A percentile compares a stretch with the other conserved stretches of the same genome.
phyloP scores from a whole-genome alignment of 2,797 vertebrate genomes.

The Pipistrellus pipistrellus region DNA sequence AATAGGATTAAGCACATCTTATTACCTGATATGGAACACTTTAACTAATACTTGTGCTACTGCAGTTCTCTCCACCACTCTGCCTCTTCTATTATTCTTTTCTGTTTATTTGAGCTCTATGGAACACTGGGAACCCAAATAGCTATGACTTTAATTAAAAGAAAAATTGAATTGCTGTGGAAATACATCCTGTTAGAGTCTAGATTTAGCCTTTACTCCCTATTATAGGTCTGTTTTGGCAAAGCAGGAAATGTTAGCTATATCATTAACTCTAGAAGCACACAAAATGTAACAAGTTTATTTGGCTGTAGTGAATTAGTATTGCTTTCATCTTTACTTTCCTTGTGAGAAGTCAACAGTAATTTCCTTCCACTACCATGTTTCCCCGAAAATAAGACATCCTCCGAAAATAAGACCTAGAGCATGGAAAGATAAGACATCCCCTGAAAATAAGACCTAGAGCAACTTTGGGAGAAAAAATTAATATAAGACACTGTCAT shows the following conservation, averaged over 20 bases:
- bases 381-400: too few relatives aligned
- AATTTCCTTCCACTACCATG: neutral
- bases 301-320: neutral
- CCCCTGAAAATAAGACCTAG: too few relatives aligned
- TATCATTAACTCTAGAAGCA: neutral
- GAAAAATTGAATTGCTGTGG: neutral
- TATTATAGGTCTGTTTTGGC: neutral
- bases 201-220: neutral
- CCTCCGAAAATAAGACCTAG: too few relatives aligned
- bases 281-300: neutral
- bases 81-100: neutral
- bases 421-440: too few relatives aligned
- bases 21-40: slow-evolving; percentile 8
- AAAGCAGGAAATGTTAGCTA: neutral
- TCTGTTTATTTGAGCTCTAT: neutral
- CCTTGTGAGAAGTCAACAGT: neutral
- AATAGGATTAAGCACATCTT: neutral
- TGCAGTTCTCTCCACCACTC: neutral
- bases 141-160: neutral
- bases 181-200: neutral
- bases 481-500: too few relatives aligned
- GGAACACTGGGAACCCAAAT: neutral
- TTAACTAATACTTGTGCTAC: neutral
- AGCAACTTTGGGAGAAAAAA: too few relatives aligned
- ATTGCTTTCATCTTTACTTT: neutral